Evolutionary conservation across 2,113 vertebrate species (phyloP).

Genomic region (Antechinus stuartii): DNA sequence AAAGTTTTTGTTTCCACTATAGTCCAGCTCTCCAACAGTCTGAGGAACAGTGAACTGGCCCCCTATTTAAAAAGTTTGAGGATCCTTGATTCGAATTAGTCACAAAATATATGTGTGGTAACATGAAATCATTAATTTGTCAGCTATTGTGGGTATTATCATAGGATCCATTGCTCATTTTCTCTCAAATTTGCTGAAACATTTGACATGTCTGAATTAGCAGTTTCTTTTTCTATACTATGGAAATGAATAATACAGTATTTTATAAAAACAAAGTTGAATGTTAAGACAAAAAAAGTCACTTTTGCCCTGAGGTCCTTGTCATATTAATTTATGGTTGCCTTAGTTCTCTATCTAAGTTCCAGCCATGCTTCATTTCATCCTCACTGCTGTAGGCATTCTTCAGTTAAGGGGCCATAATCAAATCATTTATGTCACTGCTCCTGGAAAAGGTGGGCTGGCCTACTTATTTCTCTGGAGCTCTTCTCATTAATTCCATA

Average conservation of each 20-base stretch:
- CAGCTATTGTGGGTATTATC: not conserved
- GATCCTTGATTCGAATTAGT: not conserved
- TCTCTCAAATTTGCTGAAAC: constrained; percentile 8
- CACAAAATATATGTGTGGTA: not conserved
- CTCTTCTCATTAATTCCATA: not conserved
- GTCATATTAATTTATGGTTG: not conserved
- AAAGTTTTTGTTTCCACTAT: no score
- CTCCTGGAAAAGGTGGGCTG: not conserved
- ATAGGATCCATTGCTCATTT: not conserved
- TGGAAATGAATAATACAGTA: not conserved
- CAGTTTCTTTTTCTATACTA: constrained; percentile 30
- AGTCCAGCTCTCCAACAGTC: no score
- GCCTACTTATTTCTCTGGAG: not conserved
- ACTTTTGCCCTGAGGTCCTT: not conserved
- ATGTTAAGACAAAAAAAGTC: not conserved
- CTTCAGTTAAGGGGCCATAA: not conserved
- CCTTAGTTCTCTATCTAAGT: not conserved
- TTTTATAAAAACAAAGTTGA: constrained; percentile 4
- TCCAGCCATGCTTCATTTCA: not conserved
- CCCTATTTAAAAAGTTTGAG: no score
- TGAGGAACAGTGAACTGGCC: no score
- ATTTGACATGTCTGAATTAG: constrained; percentile 2
- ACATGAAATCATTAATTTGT: not conserved
- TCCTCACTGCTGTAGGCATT: not conserved
- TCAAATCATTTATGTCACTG: not conserved